phyloP scores from a whole-genome alignment of 2,888 invertebrate species.

The Petrophora chlorosata region DNA sequence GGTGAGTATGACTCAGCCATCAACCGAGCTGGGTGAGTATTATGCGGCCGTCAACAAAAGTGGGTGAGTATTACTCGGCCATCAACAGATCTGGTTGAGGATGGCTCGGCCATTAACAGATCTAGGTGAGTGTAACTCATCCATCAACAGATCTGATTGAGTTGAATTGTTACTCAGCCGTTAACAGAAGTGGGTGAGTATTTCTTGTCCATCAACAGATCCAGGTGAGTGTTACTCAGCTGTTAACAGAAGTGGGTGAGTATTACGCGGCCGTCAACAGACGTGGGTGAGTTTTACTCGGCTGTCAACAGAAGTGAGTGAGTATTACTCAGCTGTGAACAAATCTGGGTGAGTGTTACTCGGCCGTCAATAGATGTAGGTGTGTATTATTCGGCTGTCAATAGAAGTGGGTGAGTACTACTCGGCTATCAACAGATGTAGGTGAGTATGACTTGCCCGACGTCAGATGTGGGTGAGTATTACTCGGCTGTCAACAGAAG shows the following conservation, averaged over 20 bases:
- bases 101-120: not conserved
- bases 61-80: constrained; percentile 51
- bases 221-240: constrained; percentile 53
- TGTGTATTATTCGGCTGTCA: not conserved
- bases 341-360: constrained; percentile 57
- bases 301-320: constrained; percentile 13
- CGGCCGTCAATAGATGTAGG: constrained; percentile 8
- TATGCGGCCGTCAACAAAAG: constrained; percentile 68
- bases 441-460: too few relatives aligned
- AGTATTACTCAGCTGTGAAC: constrained; percentile 63
- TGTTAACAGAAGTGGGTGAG: constrained; percentile 11
- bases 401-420: not conserved
- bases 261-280: constrained; percentile 74
- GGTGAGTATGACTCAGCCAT: constrained; percentile 46
- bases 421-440: not conserved
- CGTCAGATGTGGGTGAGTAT: too few relatives aligned
- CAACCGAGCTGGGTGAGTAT: constrained; percentile 11
- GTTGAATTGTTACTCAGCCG: too few relatives aligned
- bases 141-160: not conserved
- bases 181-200: too few relatives aligned
- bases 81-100: constrained; percentile 12
- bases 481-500: constrained; percentile 68
- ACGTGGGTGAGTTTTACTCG: constrained; percentile 54
- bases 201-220: constrained; percentile 69
- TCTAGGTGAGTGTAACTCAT: not conserved